Base-by-base conservation (phyloP, 2,113 vertebrate genomes). In the Ranitomeya variabilis region DNA sequence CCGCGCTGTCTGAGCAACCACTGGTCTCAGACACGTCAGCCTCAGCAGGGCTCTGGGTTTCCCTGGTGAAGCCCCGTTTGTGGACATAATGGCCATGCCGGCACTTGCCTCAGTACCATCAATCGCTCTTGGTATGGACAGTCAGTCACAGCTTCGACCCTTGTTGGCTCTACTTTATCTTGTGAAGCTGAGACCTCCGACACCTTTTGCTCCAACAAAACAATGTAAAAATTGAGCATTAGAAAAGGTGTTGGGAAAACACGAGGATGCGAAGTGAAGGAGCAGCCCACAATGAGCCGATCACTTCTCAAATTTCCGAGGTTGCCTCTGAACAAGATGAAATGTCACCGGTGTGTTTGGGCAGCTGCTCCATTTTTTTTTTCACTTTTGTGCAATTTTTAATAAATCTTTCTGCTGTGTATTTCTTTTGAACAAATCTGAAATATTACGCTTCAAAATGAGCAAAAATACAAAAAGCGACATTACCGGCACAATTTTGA, bases 1-100 rank as follows among this genome's bases (percentile, higher is more conserved):
- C n/a, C n/a, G n/a, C n/a, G n/a, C 78, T 81, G 89, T 92, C 94
- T 0, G 94, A 52, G 37, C 13, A 15, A 23, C 26, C 54, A 7
- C 51, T 71, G 31, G 57, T n/a, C 9, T 64, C n/a, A n/a, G n/a
- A n/a, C n/a, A n/a, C n/a, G n/a, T n/a, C n/a, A n/a, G n/a, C n/a
- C n/a, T n/a, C 59, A 31, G 59, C 3, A 37, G 9, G 57, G 15
- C 15, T 18, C 18, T 82, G 59, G 59, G 31, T 5, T 64, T 64
- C 18, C 15, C 59, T 82, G 37, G 15, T 4, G 59, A 64, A 31
- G 59, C 15, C 0, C 16, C 19, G 2, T 57, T n/a, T 23, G 60
- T 7, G 14, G 79, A 77, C 45, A 19, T 12, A 73, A 73, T 21
- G 10, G 37, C 52, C 15, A 54, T 80, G 59, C 23, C 21, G 59